Conservation (phyloP, 2,888 invertebrate species). For the Patella pellucida region DNA sequence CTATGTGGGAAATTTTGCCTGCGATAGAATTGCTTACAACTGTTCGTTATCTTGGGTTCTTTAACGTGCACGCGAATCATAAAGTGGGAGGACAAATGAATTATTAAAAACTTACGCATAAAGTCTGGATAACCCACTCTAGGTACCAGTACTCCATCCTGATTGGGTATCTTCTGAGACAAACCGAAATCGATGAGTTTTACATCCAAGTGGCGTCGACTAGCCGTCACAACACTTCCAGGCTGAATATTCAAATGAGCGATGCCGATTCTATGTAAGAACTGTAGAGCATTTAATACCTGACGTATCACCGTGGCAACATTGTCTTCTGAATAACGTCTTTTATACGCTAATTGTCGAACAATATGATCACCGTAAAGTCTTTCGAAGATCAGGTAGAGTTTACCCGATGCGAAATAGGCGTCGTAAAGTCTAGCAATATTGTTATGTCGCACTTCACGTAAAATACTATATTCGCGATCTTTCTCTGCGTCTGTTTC, state of each 20-base stretch:
- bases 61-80: no score
- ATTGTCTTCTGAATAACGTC: slow-evolving; percentile 93
- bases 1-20: no score
- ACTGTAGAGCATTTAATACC: slow-evolving; percentile 76
- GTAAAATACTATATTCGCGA: slow-evolving; percentile 86
- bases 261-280: slow-evolving; percentile 91
- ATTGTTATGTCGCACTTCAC: slow-evolving; percentile 85
- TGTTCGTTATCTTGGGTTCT: no score
- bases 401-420: slow-evolving; percentile 71
- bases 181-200: slow-evolving; percentile 94
- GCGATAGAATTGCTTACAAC: no score
- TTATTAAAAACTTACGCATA: slow-evolving; percentile 50
- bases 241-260: slow-evolving; percentile 81
- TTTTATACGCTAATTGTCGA: slow-evolving; percentile 87
- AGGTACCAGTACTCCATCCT: slow-evolving; percentile 51
- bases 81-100: background rate
- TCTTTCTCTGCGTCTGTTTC: slow-evolving; percentile 75
- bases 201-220: slow-evolving; percentile 74
- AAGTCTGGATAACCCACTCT: slow-evolving; percentile 66
- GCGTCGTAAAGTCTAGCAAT: slow-evolving; percentile 76
- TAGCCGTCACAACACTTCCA: slow-evolving; percentile 94
- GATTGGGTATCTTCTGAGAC: slow-evolving; percentile 75
- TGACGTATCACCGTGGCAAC: slow-evolving; percentile 87
- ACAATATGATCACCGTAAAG: slow-evolving; percentile 90
- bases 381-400: slow-evolving; percentile 72